phyloP scores from a whole-genome alignment of 2,888 invertebrate species.

The Yponomeuta malinellus region DNA sequence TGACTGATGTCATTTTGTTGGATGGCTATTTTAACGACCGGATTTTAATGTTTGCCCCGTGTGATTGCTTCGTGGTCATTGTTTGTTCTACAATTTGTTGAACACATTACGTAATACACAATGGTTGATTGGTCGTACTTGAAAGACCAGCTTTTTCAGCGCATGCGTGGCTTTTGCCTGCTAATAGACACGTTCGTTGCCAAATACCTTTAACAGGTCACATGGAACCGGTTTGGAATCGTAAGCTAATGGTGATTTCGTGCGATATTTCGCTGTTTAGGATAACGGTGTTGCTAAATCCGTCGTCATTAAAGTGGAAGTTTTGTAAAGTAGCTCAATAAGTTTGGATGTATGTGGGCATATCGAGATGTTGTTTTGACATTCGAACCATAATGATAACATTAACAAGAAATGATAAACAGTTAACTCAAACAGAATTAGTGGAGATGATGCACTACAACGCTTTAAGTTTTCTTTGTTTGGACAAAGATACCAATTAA shows the following conservation, averaged over 20 bases:
- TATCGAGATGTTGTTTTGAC: not conserved
- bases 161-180: constrained; percentile 10
- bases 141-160: not conserved
- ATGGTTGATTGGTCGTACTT: not conserved
- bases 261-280: constrained; percentile 7
- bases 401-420: too few relatives aligned
- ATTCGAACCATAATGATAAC: not conserved
- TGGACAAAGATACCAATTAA: too few relatives aligned
- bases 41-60: constrained; percentile 1
- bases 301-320: not conserved
- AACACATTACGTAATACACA: not conserved
- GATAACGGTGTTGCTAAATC: constrained; percentile 11
- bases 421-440: too few relatives aligned
- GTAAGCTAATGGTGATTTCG: constrained; percentile 5
- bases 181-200: not conserved
- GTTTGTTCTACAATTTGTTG: not conserved
- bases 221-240: constrained; percentile 6
- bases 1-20: not conserved
- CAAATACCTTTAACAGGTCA: constrained; percentile 5
- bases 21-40: not conserved
- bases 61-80: not conserved
- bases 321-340: not conserved
- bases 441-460: too few relatives aligned
- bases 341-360: not conserved
- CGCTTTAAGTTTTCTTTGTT: too few relatives aligned